phyloP scores from a whole-genome alignment of 2,888 invertebrate species.

The Amphipoea oculea region DNA sequence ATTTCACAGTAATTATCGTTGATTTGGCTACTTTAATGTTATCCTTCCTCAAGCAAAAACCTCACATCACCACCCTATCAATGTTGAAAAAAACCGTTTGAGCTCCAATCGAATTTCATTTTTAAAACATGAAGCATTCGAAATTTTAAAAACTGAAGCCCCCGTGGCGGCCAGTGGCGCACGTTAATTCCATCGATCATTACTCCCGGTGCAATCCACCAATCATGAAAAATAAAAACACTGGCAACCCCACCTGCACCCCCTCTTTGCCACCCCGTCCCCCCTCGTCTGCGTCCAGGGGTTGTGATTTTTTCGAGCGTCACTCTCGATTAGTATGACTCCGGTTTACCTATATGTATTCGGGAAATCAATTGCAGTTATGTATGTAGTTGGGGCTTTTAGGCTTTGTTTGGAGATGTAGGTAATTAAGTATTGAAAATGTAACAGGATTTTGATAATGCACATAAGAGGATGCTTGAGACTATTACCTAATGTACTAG shows the following conservation, averaged over 20 bases:
- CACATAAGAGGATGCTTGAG: background rate
- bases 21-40: background rate
- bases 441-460: background rate
- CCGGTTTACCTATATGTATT: slow-evolving; percentile 67
- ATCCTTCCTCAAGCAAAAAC: background rate
- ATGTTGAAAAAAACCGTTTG: slow-evolving; percentile 10
- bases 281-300: slow-evolving; percentile 78
- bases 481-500: background rate
- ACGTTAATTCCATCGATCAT: slow-evolving; percentile 90
- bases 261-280: slow-evolving; percentile 62
- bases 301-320: slow-evolving; percentile 87
- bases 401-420: slow-evolving; percentile 11
- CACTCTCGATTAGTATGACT: slow-evolving; percentile 83
- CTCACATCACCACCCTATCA: background rate
- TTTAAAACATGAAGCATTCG: slow-evolving; percentile 62
- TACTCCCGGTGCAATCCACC: slow-evolving; percentile 89
- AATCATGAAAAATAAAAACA: slow-evolving; percentile 90
- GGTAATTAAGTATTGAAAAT: background rate
- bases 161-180: slow-evolving; percentile 82
- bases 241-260: slow-evolving; percentile 83
- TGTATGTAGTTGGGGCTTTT: slow-evolving; percentile 40
- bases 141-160: slow-evolving; percentile 65
- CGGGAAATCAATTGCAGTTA: slow-evolving; percentile 66
- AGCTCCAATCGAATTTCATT: slow-evolving; percentile 51
- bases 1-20: background rate